Conservation (phyloP, 2,888 invertebrate genomes). For the Eupithecia insigniata region DNA sequence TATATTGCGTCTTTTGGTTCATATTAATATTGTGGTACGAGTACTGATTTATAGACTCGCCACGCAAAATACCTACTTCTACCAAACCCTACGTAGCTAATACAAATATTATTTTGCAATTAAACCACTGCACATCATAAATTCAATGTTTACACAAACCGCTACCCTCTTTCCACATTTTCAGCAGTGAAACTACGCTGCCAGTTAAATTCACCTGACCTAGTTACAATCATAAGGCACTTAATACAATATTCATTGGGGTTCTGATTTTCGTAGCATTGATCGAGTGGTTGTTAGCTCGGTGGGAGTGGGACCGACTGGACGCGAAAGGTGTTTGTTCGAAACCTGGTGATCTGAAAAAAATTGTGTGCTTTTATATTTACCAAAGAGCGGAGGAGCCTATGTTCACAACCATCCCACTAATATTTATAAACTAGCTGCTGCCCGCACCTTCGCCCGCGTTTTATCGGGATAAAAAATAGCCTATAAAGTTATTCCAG, state of each 20-base stretch:
- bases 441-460: no score
- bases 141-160: slow-evolving; percentile 2
- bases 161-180: slow-evolving; percentile 5
- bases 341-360: background rate
- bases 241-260: slow-evolving; percentile 30
- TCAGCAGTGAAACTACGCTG: slow-evolving; percentile 13
- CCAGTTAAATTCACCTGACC: slow-evolving; percentile 15
- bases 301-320: background rate
- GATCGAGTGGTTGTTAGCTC: background rate
- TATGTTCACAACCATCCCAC: no score
- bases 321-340: background rate
- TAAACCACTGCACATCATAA: slow-evolving; percentile 5
- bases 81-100: background rate
- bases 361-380: background rate
- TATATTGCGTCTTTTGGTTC: no score
- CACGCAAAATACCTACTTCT: background rate
- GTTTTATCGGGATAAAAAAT: no score
- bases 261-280: slow-evolving; percentile 12
- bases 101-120: slow-evolving; percentile 7
- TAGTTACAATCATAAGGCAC: slow-evolving; percentile 26
- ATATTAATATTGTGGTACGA: background rate
- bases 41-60: background rate
- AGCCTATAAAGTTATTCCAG: no score
- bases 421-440: no score
- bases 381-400: no score